Evolutionary conservation across 2,113 vertebrate species (phyloP), one percentile per base, ranked within the genome.

Genomic region (Motacilla tschutschensis): DNA sequence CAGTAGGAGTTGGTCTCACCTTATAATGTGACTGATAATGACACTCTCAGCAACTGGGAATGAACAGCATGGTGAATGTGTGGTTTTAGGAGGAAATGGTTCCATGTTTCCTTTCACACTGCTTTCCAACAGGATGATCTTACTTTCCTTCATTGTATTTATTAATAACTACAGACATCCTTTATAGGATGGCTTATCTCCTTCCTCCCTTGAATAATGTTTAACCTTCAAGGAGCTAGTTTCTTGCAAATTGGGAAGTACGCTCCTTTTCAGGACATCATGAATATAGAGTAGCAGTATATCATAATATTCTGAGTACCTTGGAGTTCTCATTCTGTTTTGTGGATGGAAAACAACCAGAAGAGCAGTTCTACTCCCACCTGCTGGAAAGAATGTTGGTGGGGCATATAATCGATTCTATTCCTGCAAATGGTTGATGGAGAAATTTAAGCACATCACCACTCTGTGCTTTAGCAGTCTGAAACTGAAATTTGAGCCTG

Each of bases 111-210:
- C 86, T 73, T 91, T 79, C 58, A 65, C 36, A 53, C 20, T 60
- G 81, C 82, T 84, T 88, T 91, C 62, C 55, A 79, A 41, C 81
- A 88, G 67, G 71, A 86, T 91, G 93, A 63, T 70, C 60, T 91
- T 92, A 67, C 70, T 85, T 92, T 90, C 71, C 87, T 92, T 87
- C 70, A 69, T 85, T 87, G 76, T 87, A 75, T 79, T 83, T 88
- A 88, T 79, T 87, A 43, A 66, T 84, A 77, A 90, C 70, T 88
- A 67, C 83, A 82, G 54, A 78, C 36, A 86, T 86, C 47, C 81
- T 94, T 84, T 88, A 63, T 82, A 79, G 44, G 6, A 63, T 66
- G 55, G 53, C 60, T 86, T 84, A 77, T 82, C 22, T 91, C 53
- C 72, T 79, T 90, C 84, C 62, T 92, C 26, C 29, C 48, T 73